Conservation (phyloP, 2,888 invertebrate genomes). For the Hyalella azteca region DNA sequence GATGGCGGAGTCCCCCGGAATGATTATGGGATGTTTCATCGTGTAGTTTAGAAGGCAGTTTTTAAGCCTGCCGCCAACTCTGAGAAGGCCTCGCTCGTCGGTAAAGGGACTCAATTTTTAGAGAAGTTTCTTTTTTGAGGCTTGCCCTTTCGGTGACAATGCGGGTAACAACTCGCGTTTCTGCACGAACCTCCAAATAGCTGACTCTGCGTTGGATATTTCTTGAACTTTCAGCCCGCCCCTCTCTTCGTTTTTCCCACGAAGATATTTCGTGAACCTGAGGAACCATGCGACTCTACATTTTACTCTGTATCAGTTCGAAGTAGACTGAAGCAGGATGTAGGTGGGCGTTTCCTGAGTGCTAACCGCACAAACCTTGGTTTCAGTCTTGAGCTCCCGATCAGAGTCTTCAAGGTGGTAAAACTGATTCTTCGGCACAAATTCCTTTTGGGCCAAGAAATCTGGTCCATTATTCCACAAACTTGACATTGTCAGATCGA, state of each 20-base stretch:
- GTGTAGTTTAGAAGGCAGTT: not conserved
- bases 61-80: not conserved
- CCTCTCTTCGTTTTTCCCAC: no score
- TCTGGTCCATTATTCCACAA: no score
- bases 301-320: not conserved
- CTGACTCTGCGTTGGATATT: not conserved
- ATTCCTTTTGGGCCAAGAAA: no score
- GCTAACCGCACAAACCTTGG: no score
- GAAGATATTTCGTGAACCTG: no score
- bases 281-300: not conserved
- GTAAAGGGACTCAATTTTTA: not conserved
- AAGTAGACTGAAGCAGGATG: not conserved
- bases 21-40: not conserved
- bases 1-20: not conserved
- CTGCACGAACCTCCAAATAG: not conserved
- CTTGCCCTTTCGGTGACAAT: no score
- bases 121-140: not conserved
- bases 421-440: not conserved
- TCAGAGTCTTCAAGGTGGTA: not conserved
- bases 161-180: no score
- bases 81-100: no score
- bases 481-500: conserved; percentile 7
- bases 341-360: no score
- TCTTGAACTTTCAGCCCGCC: not conserved
- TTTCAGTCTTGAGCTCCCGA: not conserved